Evolutionary conservation across 2,888 invertebrate genomes (phyloP).

Genomic region (Linnaemya tessellans): DNA sequence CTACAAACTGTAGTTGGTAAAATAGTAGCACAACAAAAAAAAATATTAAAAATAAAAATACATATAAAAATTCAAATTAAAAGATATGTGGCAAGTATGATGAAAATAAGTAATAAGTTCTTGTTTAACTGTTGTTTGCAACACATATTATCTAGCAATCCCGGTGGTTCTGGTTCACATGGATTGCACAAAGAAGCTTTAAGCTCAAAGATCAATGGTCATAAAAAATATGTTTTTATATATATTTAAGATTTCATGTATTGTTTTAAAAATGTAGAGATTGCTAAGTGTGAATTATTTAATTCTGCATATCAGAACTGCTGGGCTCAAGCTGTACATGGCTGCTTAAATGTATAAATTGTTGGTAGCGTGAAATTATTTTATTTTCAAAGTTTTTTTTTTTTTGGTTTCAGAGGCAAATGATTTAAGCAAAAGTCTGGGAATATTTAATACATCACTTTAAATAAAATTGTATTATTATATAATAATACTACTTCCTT

Average conservation of each 20-base stretch:
- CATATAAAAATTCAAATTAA: slow-evolving; percentile 14
- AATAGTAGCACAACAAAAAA: not conserved
- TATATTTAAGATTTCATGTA: too few species aligned
- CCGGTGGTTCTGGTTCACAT: not conserved
- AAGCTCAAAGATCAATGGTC: too few species aligned
- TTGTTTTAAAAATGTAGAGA: too few species aligned
- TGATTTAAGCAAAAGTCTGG: not conserved
- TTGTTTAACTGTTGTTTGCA: not conserved
- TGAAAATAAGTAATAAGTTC: slow-evolving; percentile 39
- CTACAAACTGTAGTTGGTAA: not conserved
- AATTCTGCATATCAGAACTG: slow-evolving; percentile 1
- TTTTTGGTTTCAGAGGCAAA: not conserved
- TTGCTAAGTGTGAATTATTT: too few species aligned
- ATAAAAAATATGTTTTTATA: too few species aligned
- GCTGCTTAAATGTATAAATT: not conserved
- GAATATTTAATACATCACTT: too few species aligned
- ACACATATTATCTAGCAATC: too few species aligned
- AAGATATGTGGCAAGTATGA: slow-evolving; percentile 28
- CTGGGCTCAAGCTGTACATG: not conserved
- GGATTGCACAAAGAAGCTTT: too few species aligned
- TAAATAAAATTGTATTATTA: too few species aligned
- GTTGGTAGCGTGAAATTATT: not conserved
- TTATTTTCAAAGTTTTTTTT: not conserved
- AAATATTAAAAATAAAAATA: not conserved
- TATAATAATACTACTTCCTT: too few species aligned